Evolutionary conservation across 2,797 vertebrate genomes (phyloP).

Genomic region (Cossypha heuglini): DNA sequence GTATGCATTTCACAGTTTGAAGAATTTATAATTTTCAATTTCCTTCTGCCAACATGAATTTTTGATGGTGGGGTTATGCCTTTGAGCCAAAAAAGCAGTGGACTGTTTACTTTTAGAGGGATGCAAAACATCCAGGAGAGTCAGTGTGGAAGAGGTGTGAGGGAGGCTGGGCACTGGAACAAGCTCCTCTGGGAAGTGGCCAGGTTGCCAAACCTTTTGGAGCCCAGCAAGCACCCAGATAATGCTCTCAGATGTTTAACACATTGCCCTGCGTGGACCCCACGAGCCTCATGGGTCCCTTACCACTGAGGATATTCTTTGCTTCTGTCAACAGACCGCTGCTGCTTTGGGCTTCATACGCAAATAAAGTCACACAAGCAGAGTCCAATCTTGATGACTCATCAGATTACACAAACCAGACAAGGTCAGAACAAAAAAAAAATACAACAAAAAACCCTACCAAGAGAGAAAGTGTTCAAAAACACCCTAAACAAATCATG

Average conservation of each 20-base stretch:
- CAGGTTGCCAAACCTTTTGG: fast-evolving
- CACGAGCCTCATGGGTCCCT: background rate
- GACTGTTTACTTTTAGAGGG: background rate
- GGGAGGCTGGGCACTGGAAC: background rate
- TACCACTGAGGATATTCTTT: background rate
- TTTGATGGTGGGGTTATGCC: background rate
- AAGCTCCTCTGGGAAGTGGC: background rate
- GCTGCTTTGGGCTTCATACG: background rate
- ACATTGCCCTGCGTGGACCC: background rate
- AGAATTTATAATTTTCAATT: background rate
- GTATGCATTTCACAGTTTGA: background rate
- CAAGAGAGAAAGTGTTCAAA: background rate
- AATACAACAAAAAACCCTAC: fast-evolving
- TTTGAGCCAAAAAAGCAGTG: background rate
- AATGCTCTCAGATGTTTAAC: background rate
- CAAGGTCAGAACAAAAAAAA: background rate
- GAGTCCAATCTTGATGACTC: background rate
- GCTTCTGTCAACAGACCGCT: background rate
- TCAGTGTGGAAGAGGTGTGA: background rate
- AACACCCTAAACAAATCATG: background rate
- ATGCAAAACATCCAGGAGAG: background rate
- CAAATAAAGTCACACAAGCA: background rate
- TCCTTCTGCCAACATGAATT: background rate
- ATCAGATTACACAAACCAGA: background rate
- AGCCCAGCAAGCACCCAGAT: background rate